These are phyloP conservation scores for Drosophila dives DNA, from an alignment of 2,888 invertebrate species.

Conservation along the genomic window DNA sequence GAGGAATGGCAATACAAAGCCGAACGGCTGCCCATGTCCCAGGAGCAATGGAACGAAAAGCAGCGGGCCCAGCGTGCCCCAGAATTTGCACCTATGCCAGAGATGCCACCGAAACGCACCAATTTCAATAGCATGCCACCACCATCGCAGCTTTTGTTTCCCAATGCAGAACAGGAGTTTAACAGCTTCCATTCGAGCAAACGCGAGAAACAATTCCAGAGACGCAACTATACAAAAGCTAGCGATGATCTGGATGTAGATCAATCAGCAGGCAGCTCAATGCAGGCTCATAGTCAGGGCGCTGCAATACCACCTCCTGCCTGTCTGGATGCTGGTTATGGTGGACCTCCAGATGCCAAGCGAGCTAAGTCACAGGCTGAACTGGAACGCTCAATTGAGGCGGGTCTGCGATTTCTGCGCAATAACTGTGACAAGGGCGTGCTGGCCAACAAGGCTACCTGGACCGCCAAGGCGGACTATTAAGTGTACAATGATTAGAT, in stretches of 20 bases:
- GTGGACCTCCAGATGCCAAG: constrained; percentile 61
- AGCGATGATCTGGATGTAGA: constrained; percentile 21
- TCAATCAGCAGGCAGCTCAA: constrained; percentile 13
- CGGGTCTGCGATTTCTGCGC: constrained; percentile 86
- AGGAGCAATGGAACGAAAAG: constrained; percentile 86
- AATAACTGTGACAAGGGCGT: constrained; percentile 86
- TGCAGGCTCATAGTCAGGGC: constrained; percentile 68
- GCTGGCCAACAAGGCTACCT: constrained; percentile 80
- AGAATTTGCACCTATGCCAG: constrained; percentile 91
- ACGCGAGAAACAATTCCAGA: constrained; percentile 69
- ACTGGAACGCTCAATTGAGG: constrained; percentile 86
- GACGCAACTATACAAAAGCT: constrained; percentile 62
- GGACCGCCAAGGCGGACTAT: constrained; percentile 84
- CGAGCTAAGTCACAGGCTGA: constrained; percentile 68
- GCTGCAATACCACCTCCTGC: constrained; percentile 88
- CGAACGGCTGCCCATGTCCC: constrained; percentile 83
- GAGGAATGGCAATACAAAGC: constrained; percentile 82
- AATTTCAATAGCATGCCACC: constrained; percentile 71
- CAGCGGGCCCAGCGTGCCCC: constrained; percentile 89
- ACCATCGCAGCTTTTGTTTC: constrained; percentile 36
- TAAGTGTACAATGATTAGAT: constrained; percentile 40
- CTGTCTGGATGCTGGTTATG: constrained; percentile 87
- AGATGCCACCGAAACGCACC: constrained; percentile 64
- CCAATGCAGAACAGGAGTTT: constrained; percentile 47
- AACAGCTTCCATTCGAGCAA: constrained; percentile 69